Evolutionary conservation across 1,140 invertebrate genomes (phyloP).

Genomic region (Hyles euphorbiae): DNA sequence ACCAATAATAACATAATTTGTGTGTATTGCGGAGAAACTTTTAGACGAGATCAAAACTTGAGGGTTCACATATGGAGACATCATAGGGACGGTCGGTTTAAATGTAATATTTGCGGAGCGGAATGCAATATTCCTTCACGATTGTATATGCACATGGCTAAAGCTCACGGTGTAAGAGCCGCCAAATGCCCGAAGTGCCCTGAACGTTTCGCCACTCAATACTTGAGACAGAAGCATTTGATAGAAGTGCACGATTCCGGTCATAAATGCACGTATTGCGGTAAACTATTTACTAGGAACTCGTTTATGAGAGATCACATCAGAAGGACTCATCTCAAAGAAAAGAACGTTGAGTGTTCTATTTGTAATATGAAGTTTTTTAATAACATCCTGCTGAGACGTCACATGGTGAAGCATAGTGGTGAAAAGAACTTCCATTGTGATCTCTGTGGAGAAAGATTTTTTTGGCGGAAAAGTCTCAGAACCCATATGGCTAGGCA

Average conservation of each 20-base stretch:
- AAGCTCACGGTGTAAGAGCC: conserved; percentile 54
- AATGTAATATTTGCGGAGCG: conserved; percentile 50
- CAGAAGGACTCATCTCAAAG: conserved; percentile 63
- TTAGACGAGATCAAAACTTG: conserved; percentile 58
- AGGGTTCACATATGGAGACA: conserved; percentile 62
- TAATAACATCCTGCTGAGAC: conserved; percentile 76
- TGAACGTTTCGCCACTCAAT: conserved; percentile 53
- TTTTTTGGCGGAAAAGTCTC: conserved; percentile 61
- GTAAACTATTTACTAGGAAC: conserved; percentile 58
- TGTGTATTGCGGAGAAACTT: conserved; percentile 60
- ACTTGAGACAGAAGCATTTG: conserved; percentile 59
- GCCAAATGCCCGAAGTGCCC: conserved; percentile 60
- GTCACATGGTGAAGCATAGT: conserved; percentile 83
- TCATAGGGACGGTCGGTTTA: conserved; percentile 56
- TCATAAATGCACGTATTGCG: conserved; percentile 57
- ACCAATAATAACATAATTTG: conserved; percentile 65
- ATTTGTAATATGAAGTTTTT: conserved; percentile 70
- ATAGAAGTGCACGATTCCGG: conserved; percentile 56
- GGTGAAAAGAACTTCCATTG: conserved; percentile 65
- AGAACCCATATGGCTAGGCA: conserved; percentile 54
- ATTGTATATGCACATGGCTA: conserved; percentile 64
- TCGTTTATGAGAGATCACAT: conserved; percentile 61
- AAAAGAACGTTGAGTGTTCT: conserved; percentile 65
- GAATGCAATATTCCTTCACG: conserved; percentile 61
- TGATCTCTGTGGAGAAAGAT: conserved; percentile 66